These are phyloP conservation scores for Acromyrmex heyeri DNA, from an alignment of 1,140 invertebrate species.

Conservation along the genomic window DNA sequence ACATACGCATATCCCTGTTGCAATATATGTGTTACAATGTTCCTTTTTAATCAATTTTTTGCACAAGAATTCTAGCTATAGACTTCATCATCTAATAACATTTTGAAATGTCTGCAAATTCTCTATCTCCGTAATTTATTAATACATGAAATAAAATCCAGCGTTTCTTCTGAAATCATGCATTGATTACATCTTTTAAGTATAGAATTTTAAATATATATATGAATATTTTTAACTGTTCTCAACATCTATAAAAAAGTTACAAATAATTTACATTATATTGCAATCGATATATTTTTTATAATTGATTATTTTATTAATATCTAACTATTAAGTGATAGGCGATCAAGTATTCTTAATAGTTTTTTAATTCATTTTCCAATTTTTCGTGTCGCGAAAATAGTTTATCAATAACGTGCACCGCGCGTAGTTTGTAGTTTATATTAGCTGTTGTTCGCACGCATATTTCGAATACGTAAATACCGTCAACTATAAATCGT, in stretches of 20 bases:
- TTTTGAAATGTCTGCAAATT: neutral
- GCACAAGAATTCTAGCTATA: neutral
- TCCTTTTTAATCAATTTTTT: neutral
- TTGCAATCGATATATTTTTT: neutral
- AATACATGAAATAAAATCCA: neutral
- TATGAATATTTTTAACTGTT: neutral
- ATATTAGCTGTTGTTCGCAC: conserved; percentile 24
- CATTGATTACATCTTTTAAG: neutral
- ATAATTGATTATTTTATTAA: neutral
- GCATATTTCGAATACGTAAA: conserved; percentile 53
- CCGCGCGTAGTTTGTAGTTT: neutral
- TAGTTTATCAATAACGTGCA: neutral
- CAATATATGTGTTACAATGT: neutral
- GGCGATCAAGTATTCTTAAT: neutral
- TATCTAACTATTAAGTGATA: neutral
- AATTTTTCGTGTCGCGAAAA: neutral
- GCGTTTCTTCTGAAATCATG: neutral
- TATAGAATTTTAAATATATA: neutral
- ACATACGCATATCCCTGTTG: neutral
- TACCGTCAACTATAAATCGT: conserved; percentile 44
- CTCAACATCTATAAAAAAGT: neutral
- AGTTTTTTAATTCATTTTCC: neutral
- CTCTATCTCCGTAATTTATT: neutral
- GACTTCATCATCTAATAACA: neutral
- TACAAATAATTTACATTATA: neutral